Conservation (phyloP, 2,113 vertebrate species). For the Clarias gariepinus region DNA sequence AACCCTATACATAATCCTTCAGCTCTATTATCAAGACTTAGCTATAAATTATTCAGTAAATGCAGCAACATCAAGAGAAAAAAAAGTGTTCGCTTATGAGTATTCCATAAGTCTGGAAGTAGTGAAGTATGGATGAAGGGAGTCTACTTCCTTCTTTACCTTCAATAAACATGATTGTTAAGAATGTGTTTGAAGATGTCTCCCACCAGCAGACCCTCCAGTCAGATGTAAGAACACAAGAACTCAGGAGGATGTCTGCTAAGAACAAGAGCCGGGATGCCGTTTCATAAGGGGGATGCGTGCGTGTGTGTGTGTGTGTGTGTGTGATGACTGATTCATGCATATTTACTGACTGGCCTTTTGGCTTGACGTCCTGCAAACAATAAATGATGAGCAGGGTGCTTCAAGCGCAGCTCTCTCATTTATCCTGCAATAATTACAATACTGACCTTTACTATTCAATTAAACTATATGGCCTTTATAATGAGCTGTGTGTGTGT, state of each 20-base stretch:
- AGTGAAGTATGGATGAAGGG: not conserved
- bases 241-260: not conserved
- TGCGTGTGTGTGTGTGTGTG: conserved; percentile 23
- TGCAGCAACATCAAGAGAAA: not conserved
- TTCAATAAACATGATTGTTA: not conserved
- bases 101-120: not conserved
- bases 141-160: not conserved
- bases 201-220: not conserved
- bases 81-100: not conserved
- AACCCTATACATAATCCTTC: not conserved
- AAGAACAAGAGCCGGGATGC: not conserved
- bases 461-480: conserved; percentile 57
- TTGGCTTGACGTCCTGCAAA: conserved; percentile 54
- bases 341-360: conserved; percentile 57
- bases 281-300: not conserved
- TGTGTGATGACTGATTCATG: conserved; percentile 50
- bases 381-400: conserved; percentile 54
- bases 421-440: conserved; percentile 59
- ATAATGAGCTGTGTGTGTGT: conserved; percentile 36
- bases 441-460: conserved; percentile 60
- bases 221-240: not conserved
- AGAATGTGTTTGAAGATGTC: not conserved
- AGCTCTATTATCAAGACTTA: not conserved
- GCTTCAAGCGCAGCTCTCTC: conserved; percentile 43
- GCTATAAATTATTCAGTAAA: not conserved